Evolutionary conservation across 2,113 vertebrate genomes (phyloP).

Genomic region (Dasypus novemcinctus): DNA sequence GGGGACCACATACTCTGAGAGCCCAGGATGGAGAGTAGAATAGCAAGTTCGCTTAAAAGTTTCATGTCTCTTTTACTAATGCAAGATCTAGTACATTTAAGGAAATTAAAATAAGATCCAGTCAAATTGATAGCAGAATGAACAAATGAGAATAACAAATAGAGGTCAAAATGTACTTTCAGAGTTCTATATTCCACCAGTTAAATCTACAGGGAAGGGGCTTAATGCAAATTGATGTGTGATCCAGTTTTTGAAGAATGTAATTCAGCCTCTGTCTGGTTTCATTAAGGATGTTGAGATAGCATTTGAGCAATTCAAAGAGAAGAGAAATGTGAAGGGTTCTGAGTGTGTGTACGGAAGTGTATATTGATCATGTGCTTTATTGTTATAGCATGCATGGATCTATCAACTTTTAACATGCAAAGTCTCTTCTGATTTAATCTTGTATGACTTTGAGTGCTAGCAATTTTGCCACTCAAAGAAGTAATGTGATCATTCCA

Average conservation of each 20-base stretch:
- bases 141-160: constrained; percentile 39
- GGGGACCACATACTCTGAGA: background rate
- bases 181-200: background rate
- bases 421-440: constrained; percentile 51
- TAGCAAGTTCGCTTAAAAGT: background rate
- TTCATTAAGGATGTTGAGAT: constrained; percentile 46
- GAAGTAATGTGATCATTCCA: background rate
- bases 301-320: constrained; percentile 53
- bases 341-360: background rate
- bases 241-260: constrained; percentile 50
- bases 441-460: background rate
- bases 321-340: constrained; percentile 35
- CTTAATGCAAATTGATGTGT: background rate
- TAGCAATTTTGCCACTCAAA: background rate
- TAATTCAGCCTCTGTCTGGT: constrained; percentile 56
- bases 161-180: constrained; percentile 40
- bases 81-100: constrained; percentile 56
- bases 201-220: background rate
- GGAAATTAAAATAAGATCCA: constrained; percentile 50
- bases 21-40: background rate
- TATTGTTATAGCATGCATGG: background rate
- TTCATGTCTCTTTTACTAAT: constrained; percentile 48
- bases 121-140: constrained; percentile 31
- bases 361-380: background rate
- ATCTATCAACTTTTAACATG: constrained; percentile 20